Base-by-base conservation (phyloP, 2,888 invertebrate species). In the Heliconius ethilla region DNA sequence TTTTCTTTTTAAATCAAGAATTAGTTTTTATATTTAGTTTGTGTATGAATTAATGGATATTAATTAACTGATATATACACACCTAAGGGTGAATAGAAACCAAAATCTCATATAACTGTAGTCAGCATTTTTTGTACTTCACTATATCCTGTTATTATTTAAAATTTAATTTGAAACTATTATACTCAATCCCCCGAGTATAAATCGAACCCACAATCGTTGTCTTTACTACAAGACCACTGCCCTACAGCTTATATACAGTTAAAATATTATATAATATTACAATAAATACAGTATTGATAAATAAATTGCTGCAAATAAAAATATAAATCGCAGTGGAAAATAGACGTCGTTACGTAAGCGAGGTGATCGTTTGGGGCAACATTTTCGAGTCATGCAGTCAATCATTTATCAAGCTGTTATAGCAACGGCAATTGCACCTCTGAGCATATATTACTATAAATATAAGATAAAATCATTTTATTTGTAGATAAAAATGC, bases 401-500 rank as follows among this genome's bases (percentile, higher is more conserved):
- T 92, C 92, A 93, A 93, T 94, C 94, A 93, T 94, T 94, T 93
- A 94, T 94, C 94, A 94, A 92, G 86, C 89, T 92, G 93, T 93
- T 93, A 92, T 93, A 92, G 92, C 91, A 93, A 92, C 90, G 93
- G 92, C 90, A 89, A 87, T 88, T 87, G 88, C 83, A 87, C 82
- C 83, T 83, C 73, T 77, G 86, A 83, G 83, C 18, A 15, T 51
- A 51, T 51, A 51, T 51, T 51, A 22, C 51, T 51, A 55, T 29
- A 70, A 22, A 59, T 7, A 6, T 55, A 22, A 22, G 55, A 1
- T n/a, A 55, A 51, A 55, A 55, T 22, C 0, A 40, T 6, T n/a
- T 33, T 29, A 51, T 29, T 55, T 55, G 6, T n/a, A 1, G 11
- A 10, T 22, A 37, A 37, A 33, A 67, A 22, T 37, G 37, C 63